Conservation (phyloP, 2,888 invertebrate genomes). For the Acleris literana region DNA sequence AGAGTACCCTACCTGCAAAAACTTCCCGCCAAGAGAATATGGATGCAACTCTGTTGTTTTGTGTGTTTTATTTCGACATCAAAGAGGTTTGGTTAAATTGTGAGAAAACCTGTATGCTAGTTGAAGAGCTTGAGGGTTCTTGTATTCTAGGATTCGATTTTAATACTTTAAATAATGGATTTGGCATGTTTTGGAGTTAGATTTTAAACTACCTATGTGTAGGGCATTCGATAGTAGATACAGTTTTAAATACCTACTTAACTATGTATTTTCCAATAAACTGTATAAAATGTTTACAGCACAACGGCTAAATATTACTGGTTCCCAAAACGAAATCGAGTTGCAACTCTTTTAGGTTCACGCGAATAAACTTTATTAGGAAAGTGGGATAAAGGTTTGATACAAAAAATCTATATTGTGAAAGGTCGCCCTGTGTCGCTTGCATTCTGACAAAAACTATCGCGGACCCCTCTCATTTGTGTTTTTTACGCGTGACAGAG, state of each 20-base stretch:
- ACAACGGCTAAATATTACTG: not conserved
- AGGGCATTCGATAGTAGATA: no score
- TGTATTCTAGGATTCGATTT: no score
- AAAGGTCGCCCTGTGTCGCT: conserved; percentile 77
- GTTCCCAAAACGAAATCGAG: conserved; percentile 34
- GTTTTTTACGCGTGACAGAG: conserved; percentile 73
- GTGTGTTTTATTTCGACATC: not conserved
- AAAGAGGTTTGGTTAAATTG: not conserved
- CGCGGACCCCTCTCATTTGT: conserved; percentile 74
- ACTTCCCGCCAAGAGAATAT: conserved; percentile 37
- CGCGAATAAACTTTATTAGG: conserved; percentile 80
- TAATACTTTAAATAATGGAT: no score
- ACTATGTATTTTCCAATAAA: no score
- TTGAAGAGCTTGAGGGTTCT: no score
- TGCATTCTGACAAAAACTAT: conserved; percentile 69
- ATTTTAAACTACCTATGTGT: no score
- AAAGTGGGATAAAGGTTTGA: conserved; percentile 75
- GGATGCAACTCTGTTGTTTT: conserved; percentile 40
- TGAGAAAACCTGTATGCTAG: no score
- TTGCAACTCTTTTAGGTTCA: conserved; percentile 50
- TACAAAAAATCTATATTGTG: conserved; percentile 71
- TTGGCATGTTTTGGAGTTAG: no score
- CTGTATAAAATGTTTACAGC: not conserved
- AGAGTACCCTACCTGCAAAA: conserved; percentile 41
- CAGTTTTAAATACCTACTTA: no score